phyloP scores from a whole-genome alignment of 2,888 invertebrate species.

The Pardosa pseudoannulata region DNA sequence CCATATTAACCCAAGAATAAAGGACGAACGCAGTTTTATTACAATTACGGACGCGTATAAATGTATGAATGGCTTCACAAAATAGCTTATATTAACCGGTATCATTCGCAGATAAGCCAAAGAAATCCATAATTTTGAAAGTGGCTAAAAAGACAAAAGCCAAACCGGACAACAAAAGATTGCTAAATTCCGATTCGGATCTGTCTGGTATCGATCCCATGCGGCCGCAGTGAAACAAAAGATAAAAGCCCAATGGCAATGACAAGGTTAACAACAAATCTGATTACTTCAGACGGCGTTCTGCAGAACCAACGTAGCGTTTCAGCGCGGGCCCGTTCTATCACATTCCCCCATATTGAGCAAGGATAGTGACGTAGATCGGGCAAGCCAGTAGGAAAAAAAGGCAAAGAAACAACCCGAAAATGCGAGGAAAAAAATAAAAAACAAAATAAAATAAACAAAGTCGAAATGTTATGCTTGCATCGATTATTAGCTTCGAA shows the following conservation, averaged over 20 bases:
- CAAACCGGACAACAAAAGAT: too few relatives aligned
- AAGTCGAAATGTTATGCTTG: background rate
- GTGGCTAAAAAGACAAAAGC: too few relatives aligned
- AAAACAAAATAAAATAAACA: background rate
- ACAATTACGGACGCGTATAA: too few relatives aligned
- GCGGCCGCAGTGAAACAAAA: background rate
- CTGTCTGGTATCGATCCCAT: too few relatives aligned
- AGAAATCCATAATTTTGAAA: too few relatives aligned
- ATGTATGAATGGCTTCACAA: too few relatives aligned
- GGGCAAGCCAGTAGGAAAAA: background rate
- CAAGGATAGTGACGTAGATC: background rate
- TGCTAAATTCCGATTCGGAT: too few relatives aligned
- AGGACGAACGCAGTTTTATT: too few relatives aligned
- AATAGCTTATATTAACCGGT: too few relatives aligned
- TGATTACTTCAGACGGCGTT: background rate
- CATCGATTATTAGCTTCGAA: constrained; percentile 15
- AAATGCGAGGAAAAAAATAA: constrained; percentile 16
- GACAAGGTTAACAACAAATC: constrained; percentile 41
- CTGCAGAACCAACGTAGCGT: constrained; percentile 6
- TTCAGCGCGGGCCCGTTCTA: background rate
- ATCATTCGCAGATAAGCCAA: too few relatives aligned
- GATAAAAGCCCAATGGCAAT: background rate
- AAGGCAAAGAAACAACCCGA: background rate
- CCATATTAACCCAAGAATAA: too few relatives aligned
- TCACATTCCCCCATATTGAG: constrained; percentile 11